A percentile compares a stretch with the other conserved stretches of the same genome.
Evolutionary conservation across 2,888 invertebrate species (phyloP).

Genomic region (Leucoptera coffeella): DNA sequence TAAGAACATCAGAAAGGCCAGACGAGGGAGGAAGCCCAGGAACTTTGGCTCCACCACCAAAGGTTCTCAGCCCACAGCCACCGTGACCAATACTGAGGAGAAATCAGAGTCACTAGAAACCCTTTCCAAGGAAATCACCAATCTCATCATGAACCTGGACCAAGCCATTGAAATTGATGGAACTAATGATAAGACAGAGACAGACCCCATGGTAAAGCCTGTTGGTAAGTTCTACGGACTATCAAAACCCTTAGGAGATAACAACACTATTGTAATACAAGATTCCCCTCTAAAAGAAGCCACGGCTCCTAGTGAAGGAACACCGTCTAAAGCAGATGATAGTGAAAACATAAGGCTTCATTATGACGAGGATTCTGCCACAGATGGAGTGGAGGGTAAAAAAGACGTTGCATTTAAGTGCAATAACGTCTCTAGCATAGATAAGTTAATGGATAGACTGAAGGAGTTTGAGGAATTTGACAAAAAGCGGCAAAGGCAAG

Average conservation of each 20-base stretch:
- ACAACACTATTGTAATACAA: constrained; percentile 21
- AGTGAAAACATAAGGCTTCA: constrained; percentile 39
- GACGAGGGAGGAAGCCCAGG: constrained; percentile 39
- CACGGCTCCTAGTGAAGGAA: constrained; percentile 17
- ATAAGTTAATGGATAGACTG: constrained; percentile 43
- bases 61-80: constrained; percentile 7
- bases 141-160: constrained; percentile 37
- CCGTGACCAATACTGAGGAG: constrained; percentile 17
- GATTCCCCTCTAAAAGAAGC: constrained; percentile 36
- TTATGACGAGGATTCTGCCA: constrained; percentile 35
- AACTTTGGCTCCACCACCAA: neutral
- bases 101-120: constrained; percentile 37
- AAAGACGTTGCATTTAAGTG: constrained; percentile 30
- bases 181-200: constrained; percentile 9
- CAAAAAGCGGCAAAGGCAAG: constrained; percentile 36
- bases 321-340: constrained; percentile 35
- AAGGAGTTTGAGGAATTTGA: constrained; percentile 46
- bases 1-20: constrained; percentile 41
- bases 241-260: constrained; percentile 28
- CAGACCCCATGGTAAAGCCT: constrained; percentile 13
- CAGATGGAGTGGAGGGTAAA: constrained; percentile 24
- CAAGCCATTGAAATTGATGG: constrained; percentile 28
- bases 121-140: constrained; percentile 38
- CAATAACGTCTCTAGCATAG: constrained; percentile 35
- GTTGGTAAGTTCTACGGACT: constrained; percentile 30